Base-by-base conservation (phyloP, 2,888 invertebrate species). In the Oegoconia quadripuncta region DNA sequence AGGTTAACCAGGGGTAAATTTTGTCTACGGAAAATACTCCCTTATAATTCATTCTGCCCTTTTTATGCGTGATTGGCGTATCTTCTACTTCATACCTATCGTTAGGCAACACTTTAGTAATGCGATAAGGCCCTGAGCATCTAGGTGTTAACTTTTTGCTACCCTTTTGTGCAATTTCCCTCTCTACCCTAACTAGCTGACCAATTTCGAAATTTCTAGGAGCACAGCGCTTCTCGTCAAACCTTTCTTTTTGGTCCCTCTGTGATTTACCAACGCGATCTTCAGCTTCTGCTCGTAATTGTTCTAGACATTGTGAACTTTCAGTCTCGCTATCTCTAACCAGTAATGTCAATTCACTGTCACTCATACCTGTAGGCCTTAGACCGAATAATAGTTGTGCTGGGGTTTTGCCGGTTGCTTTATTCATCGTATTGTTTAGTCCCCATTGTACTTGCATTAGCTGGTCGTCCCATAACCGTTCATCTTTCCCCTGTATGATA, bases 381-480 rank as follows among this genome's bases (percentile, higher is more conserved):
- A 5, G 3, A 18, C 25, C 25, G 11, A 25, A 25, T n/a, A 25
- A 3, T 3, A 25, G 8, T n/a, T 25, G 8, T 25, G 25, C 25
- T 3, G 25, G 25, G 3, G 25, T 25, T n/a, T 9, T 25, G 8
- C 9, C 6, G 3, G 1, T 45, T 32, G 39, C 45, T 13, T 41
- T 6, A 25, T 38, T 3, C 16, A 40, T 17, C 33, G 42, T 50
- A 29, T 48, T 50, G 30, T 52, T 52, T 8, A 52, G 8, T 6
- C 39, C 23, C 47, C 46, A 50, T 27, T 47, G 41, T 11, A 46
- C 11, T 15, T 41, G 25, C 8, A 12, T 22, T 17, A 37, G 13
- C 12, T 18, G 18, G 7, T 17, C 6, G 25, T 42, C 40, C 44
- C 44, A 41, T 23, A 37, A 16, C 5, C 6, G 9, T n/a, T 41